A percentile compares a stretch with the other conserved stretches of the same genome.
These are phyloP conservation scores for Ptychadena robeensis DNA, from an alignment of 2,797 vertebrate genomes.

Conservation along the genomic window DNA sequence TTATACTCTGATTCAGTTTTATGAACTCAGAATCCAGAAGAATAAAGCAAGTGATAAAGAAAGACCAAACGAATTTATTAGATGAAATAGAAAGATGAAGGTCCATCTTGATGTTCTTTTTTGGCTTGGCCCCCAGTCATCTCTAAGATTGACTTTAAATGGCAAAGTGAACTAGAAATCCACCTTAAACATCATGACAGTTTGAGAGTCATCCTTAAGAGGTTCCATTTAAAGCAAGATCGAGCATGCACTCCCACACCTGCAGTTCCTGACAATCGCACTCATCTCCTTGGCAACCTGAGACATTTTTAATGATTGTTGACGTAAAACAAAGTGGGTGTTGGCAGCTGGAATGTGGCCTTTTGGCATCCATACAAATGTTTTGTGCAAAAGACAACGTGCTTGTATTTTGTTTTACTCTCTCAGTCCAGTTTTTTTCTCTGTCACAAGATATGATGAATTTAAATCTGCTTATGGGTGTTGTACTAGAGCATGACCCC, in stretches of 20 bases:
- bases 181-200: constrained; percentile 31
- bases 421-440: not conserved
- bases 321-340: constrained; percentile 68
- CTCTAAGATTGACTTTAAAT: not conserved
- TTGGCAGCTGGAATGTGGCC: constrained; percentile 56
- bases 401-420: not conserved
- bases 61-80: too few relatives aligned
- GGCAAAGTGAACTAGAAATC: not conserved
- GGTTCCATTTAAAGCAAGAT: constrained; percentile 29
- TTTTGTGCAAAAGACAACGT: constrained; percentile 39
- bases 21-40: too few relatives aligned
- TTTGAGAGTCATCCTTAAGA: constrained; percentile 34
- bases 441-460: constrained; percentile 17
- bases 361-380: constrained; percentile 40
- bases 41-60: too few relatives aligned
- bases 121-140: not conserved
- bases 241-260: constrained; percentile 73
- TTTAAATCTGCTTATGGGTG: constrained; percentile 3
- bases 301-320: constrained; percentile 74
- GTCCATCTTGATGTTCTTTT: too few relatives aligned
- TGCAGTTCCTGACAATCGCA: constrained; percentile 67
- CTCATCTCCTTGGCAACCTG: constrained; percentile 72
- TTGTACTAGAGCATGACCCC: not conserved
- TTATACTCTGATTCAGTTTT: too few relatives aligned
- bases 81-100: too few relatives aligned